These are phyloP conservation scores for Enchytraeus crypticus DNA, from an alignment of 2,888 invertebrate genomes.

Conservation along the genomic window DNA sequence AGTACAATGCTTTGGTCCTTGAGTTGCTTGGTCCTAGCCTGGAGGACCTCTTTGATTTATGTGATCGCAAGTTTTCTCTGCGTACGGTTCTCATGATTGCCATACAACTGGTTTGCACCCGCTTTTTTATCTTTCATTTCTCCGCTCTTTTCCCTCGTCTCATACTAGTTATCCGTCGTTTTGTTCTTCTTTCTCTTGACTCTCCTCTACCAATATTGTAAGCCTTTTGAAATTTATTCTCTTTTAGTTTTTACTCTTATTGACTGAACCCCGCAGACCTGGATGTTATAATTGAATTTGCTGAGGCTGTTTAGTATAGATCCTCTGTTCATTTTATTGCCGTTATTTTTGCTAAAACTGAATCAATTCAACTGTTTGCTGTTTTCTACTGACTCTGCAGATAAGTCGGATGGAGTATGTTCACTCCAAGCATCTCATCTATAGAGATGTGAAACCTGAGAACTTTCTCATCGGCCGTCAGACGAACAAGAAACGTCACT, in stretches of 20 bases:
- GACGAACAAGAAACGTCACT: conserved; percentile 93
- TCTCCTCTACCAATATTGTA: conserved; percentile 30
- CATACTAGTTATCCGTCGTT: too few species aligned
- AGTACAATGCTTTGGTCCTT: conserved; percentile 90
- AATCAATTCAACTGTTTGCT: neutral
- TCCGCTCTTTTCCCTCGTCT: neutral
- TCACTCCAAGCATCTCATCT: conserved; percentile 96
- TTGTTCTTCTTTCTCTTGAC: too few species aligned
- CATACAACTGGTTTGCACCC: conserved; percentile 77
- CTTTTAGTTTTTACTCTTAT: neutral
- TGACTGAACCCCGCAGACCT: too few species aligned
- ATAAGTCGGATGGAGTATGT: conserved; percentile 98
- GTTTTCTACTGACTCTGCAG: conserved; percentile 53
- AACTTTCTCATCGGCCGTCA: conserved; percentile 98
- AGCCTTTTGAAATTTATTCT: neutral
- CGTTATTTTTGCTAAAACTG: neutral
- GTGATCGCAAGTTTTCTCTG: conserved; percentile 92
- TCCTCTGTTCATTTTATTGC: too few species aligned
- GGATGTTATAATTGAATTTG: too few species aligned
- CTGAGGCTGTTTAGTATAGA: too few species aligned
- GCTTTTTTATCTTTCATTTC: too few species aligned
- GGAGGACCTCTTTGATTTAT: conserved; percentile 98
- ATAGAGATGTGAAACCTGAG: conserved; percentile 98
- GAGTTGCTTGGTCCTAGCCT: conserved; percentile 96
- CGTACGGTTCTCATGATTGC: conserved; percentile 97